Base-by-base conservation (phyloP, 2,113 vertebrate genomes). In the Pao palembangensis region DNA sequence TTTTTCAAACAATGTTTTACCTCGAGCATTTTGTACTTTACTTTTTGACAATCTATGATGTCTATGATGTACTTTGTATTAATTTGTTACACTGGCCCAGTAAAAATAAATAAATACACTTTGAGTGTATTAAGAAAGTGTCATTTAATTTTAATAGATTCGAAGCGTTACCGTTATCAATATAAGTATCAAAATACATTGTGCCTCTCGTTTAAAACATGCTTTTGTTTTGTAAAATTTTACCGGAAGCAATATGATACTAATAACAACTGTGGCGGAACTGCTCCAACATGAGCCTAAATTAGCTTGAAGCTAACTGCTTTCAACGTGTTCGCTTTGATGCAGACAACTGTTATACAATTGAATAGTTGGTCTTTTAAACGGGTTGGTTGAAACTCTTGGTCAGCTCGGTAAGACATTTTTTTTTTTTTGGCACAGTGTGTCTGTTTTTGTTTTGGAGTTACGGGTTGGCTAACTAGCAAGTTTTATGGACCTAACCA, bases 21-120 rank as follows among this genome's bases (percentile, higher is more conserved):
- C 88, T 88, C 84, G 87, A 84, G 79, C 49, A 52, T 88, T 89
- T 89, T 89, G 82, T 88, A 89, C 84, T 80, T 88, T 79, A 77
- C 82, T 85, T 88, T 88, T 86, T 80, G 83, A 85, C 85, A 84
- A 87, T 88, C 82, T 85, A 81, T 85, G 78, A 85, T 83, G 79
- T 87, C 76, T 78, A 73, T 25, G 57, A 73, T 86, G 85, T 88
- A 83, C 82, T 88, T 87, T 87, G 76, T 88, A 88, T 88, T 86
- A 59, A 86, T 86, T 89, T 88, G 85, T 87, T 83, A 84, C 85
- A 88, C 81, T 69, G 75, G 81, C 76, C 79, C 82, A 71, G 54
- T 83, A 76, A 82, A 82, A 77, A 67, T 59, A 68, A 84, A 79
- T 75, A 63, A 25, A 73, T 44, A 44, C 43, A 44, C 77, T 86